Conservation (phyloP, 2,113 vertebrate species). For the Heteronetta atricapilla region DNA sequence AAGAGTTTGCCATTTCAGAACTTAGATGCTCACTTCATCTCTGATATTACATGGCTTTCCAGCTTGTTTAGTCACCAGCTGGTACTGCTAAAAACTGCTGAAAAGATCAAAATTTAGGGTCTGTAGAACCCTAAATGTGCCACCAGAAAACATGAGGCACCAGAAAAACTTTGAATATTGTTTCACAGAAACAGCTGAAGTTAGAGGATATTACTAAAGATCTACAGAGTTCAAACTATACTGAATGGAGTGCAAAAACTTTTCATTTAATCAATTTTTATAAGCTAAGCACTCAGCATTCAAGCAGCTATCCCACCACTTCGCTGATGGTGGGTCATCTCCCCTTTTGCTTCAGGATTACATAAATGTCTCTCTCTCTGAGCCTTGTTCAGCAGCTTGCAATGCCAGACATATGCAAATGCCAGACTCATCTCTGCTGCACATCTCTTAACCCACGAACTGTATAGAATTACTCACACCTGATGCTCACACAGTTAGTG, state of each 20-base stretch:
- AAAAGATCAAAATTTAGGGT: background rate
- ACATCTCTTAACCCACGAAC: background rate
- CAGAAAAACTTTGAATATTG: background rate
- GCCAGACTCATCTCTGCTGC: background rate
- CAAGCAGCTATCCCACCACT: background rate
- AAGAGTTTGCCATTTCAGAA: background rate
- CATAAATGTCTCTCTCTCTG: background rate
- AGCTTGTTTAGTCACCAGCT: background rate
- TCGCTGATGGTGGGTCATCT: background rate
- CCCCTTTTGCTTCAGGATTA: background rate
- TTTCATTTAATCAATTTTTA: background rate
- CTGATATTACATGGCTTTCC: background rate
- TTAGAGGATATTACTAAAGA: background rate
- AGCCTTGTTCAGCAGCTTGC: background rate
- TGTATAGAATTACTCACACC: background rate
- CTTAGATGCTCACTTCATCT: background rate
- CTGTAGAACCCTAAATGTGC: background rate
- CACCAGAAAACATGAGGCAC: background rate
- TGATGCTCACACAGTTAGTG: background rate
- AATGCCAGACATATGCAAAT: background rate
- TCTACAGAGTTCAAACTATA: background rate
- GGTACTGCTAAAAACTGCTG: background rate
- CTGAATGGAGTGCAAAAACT: background rate
- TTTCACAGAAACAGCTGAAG: background rate
- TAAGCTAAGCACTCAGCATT: background rate